Percentiles rank a stretch among this genome's conserved stretches.
phyloP scores from a whole-genome alignment of 1,140 invertebrate species.

The Scylla paramamosain region DNA sequence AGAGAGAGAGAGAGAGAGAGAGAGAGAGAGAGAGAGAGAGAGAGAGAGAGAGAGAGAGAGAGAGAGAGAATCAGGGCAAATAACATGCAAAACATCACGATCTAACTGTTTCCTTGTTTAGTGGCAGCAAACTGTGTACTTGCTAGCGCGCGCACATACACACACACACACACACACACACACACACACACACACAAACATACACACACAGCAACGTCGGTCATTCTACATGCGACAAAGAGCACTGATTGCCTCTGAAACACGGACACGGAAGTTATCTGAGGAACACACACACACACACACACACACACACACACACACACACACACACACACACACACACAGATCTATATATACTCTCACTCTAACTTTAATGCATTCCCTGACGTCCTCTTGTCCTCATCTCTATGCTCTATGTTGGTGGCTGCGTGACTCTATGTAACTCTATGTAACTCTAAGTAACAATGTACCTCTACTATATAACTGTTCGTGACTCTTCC shows the following conservation, averaged over 20 bases:
- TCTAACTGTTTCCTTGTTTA: not conserved
- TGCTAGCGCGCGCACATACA: not conserved
- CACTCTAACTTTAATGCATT: not conserved
- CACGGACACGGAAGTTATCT: not conserved
- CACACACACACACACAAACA: not conserved
- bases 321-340: conserved; percentile 44
- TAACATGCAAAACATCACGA: too few species aligned
- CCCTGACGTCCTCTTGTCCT: not conserved
- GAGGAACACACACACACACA: conserved; percentile 45
- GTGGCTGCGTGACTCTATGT: too few species aligned
- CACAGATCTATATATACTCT: not conserved
- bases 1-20: not conserved
- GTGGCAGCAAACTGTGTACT: not conserved
- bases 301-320: conserved; percentile 44
- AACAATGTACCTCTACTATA: too few species aligned
- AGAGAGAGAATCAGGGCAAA: not conserved
- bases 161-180: conserved; percentile 21
- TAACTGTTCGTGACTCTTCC: too few species aligned
- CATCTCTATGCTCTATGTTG: too few species aligned
- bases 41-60: conserved; percentile 4
- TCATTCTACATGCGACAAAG: too few species aligned
- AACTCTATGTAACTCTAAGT: too few species aligned
- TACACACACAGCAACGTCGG: not conserved
- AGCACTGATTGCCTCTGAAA: not conserved
- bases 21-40: not conserved